Conservation (phyloP, 2,113 vertebrate species). For the Mus pahari region DNA sequence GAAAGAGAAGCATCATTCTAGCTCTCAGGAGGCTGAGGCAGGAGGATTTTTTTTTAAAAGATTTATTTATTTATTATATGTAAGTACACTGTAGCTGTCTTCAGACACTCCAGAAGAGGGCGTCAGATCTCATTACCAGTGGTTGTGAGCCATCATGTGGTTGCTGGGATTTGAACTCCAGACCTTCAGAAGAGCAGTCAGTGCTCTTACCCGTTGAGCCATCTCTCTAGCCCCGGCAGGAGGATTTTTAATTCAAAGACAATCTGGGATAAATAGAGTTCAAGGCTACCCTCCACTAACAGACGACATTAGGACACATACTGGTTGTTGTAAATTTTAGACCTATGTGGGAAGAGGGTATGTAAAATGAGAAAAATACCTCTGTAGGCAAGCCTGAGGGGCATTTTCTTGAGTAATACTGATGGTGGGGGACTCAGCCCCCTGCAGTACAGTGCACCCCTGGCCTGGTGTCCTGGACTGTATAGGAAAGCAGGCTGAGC, state of each 20-base stretch:
- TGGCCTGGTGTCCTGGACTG: background rate
- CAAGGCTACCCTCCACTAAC: background rate
- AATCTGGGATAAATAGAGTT: background rate
- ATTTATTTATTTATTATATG: too few relatives aligned
- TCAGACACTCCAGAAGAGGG: too few relatives aligned
- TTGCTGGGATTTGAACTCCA: too few relatives aligned
- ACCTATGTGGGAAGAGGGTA: background rate
- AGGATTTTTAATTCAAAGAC: background rate
- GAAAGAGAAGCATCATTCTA: background rate
- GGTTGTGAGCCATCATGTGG: too few relatives aligned
- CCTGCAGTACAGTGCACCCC: accelerated
- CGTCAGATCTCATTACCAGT: too few relatives aligned
- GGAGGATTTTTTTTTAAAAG: background rate
- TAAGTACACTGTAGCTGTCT: too few relatives aligned
- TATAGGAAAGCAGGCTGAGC: background rate
- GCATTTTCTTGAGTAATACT: background rate
- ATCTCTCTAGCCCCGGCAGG: too few relatives aligned
- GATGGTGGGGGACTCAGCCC: background rate
- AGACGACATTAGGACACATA: background rate
- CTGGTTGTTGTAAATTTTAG: background rate
- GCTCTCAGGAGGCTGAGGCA: background rate
- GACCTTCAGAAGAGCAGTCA: too few relatives aligned
- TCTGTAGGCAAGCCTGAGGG: background rate
- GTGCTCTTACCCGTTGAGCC: too few relatives aligned
- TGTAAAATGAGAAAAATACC: background rate